A percentile compares a stretch with the other conserved stretches of the same genome.
Evolutionary conservation across 2,113 vertebrate genomes (phyloP).

Genomic region (Peromyscus maniculatus): DNA sequence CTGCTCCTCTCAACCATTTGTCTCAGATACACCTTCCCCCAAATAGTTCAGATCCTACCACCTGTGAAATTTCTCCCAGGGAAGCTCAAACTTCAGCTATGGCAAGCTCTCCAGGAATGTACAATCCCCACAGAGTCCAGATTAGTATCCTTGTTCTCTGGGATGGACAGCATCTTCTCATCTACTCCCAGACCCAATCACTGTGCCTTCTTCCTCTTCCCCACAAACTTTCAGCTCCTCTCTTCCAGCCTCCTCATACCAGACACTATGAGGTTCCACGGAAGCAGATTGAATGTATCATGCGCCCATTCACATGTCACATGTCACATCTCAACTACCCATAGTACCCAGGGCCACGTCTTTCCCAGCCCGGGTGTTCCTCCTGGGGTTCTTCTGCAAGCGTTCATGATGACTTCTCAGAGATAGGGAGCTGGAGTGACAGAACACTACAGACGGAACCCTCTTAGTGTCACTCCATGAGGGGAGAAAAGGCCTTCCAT

Average conservation of each 20-base stretch:
- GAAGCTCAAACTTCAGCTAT: background rate
- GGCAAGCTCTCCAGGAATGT: background rate
- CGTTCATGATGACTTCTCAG: background rate
- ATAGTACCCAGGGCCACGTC: background rate
- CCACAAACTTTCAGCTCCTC: background rate
- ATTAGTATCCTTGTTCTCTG: background rate
- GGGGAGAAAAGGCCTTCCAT: background rate
- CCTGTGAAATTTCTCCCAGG: background rate
- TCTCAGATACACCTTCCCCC: background rate
- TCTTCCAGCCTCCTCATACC: background rate
- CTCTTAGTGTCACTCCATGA: background rate
- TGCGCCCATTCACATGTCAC: too few species aligned
- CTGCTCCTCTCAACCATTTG: background rate
- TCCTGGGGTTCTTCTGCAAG: background rate
- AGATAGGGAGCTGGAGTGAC: background rate
- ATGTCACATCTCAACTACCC: background rate
- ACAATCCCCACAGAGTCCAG: background rate
- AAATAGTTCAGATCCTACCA: background rate
- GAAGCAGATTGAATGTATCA: background rate
- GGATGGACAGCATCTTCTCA: background rate
- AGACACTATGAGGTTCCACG: background rate
- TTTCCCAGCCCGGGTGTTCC: background rate
- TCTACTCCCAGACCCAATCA: background rate
- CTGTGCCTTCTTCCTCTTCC: background rate
- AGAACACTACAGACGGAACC: background rate